Evolutionary conservation across 35 echinoderm and acorn worm species (phyloP).

Genomic region (Heliocidaris erythrogramma): DNA sequence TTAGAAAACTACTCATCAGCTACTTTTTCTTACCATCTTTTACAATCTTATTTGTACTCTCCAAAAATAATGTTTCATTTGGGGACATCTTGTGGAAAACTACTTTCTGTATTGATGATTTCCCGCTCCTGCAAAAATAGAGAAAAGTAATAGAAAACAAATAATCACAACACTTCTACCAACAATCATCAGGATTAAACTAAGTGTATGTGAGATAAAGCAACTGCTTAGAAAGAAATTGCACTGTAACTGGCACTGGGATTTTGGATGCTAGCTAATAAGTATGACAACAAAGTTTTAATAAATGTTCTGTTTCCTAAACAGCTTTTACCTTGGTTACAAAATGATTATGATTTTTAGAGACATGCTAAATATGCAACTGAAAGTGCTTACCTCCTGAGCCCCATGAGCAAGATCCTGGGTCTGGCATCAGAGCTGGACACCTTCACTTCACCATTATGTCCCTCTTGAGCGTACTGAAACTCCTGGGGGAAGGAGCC

Average conservation of each 20-base stretch:
- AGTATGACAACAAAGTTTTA: too few relatives aligned
- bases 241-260: too few relatives aligned
- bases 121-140: slow-evolving; percentile 82
- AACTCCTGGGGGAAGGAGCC: slow-evolving; percentile 92
- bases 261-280: too few relatives aligned
- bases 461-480: slow-evolving; percentile 83
- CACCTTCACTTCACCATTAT: slow-evolving; percentile 63
- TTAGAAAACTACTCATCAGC: background rate
- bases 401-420: slow-evolving; percentile 90
- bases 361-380: background rate
- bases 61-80: slow-evolving; percentile 95
- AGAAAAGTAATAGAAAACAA: slow-evolving; percentile 1
- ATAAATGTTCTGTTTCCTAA: too few relatives aligned
- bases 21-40: slow-evolving; percentile 81
- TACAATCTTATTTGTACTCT: slow-evolving; percentile 98
- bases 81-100: slow-evolving; percentile 99
- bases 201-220: too few relatives aligned
- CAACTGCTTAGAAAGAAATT: too few relatives aligned
- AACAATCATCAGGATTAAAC: too few relatives aligned
- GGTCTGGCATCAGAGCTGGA: slow-evolving; percentile 73
- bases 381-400: slow-evolving; percentile 71
- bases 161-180: background rate
- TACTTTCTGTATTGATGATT: slow-evolving; percentile 98
- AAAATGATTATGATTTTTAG: background rate
- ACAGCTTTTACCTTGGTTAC: too few relatives aligned